Percentiles rank a stretch among this genome's conserved stretches.
These are phyloP conservation scores for Anguilla rostrata DNA, from an alignment of 2,113 vertebrate species.

Conservation along the genomic window DNA sequence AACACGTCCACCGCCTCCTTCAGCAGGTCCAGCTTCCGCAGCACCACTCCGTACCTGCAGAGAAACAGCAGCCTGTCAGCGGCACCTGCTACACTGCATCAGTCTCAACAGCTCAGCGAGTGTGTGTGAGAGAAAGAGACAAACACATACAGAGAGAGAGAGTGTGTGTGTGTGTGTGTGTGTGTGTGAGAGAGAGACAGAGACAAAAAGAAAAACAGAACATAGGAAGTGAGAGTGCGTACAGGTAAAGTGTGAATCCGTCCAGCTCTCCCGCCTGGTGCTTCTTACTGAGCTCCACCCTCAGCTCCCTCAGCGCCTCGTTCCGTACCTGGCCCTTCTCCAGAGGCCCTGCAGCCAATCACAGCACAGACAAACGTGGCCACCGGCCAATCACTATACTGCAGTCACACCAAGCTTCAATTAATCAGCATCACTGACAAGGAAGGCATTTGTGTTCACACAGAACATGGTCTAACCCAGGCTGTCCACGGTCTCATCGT, in stretches of 20 bases:
- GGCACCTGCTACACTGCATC: too few relatives aligned
- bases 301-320: constrained; percentile 87
- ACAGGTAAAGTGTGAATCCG: constrained; percentile 95
- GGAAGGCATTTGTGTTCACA: background rate
- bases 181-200: constrained; percentile 1
- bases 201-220: background rate
- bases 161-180: background rate
- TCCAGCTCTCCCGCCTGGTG: constrained; percentile 90
- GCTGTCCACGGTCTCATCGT: constrained; percentile 97
- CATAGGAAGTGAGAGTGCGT: constrained; percentile 45
- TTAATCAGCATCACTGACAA: background rate
- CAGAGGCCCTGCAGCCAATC: constrained; percentile 79
- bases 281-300: constrained; percentile 96
- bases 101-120: too few relatives aligned
- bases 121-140: background rate
- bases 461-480: constrained; percentile 75
- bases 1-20: constrained; percentile 92
- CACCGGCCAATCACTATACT: background rate
- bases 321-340: constrained; percentile 98
- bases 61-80: background rate
- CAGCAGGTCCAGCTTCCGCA: constrained; percentile 91
- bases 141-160: background rate
- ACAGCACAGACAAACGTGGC: constrained; percentile 12
- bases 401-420: background rate
- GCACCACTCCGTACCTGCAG: constrained; percentile 89